Conservation (phyloP, 2,888 invertebrate species). For the Abscondita cerata region DNA sequence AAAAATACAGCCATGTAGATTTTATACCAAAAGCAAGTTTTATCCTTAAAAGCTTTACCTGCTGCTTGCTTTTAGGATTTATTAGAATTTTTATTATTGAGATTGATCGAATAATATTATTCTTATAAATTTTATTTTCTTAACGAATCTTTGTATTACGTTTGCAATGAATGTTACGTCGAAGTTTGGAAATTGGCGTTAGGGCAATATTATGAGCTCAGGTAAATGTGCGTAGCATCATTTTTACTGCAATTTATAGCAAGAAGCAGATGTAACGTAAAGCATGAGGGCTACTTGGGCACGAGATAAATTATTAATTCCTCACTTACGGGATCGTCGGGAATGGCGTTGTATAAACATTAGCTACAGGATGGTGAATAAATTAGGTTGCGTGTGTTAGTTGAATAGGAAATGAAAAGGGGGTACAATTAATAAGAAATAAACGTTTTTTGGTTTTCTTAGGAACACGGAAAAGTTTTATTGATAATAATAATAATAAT, state of each 20-base stretch:
- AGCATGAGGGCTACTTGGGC: conserved; percentile 40
- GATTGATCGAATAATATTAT: conserved; percentile 14
- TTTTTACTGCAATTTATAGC: conserved; percentile 44
- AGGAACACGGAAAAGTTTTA: conserved; percentile 7
- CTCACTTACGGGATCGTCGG: conserved; percentile 40
- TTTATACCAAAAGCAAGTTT: conserved; percentile 29
- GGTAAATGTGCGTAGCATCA: conserved; percentile 42
- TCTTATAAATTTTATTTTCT: no score
- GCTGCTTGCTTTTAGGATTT: conserved; percentile 19
- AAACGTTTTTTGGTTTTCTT: conserved; percentile 5
- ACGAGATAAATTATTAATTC: conserved; percentile 44
- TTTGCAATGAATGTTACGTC: no score
- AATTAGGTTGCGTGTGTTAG: conserved; percentile 21
- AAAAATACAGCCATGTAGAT: conserved; percentile 31
- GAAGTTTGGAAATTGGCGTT: no score
- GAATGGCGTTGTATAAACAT: conserved; percentile 29
- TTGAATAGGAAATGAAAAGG: conserved; percentile 16
- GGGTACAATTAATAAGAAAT: conserved; percentile 11
- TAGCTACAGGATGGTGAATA: conserved; percentile 34
- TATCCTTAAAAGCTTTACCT: conserved; percentile 30
- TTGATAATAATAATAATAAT: no score
- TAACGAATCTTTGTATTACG: no score
- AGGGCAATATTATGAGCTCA: conserved; percentile 36
- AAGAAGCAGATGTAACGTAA: conserved; percentile 44
- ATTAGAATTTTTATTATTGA: conserved; percentile 9